Conservation (phyloP, 1,140 invertebrate species). For the Nylanderia fulva region DNA sequence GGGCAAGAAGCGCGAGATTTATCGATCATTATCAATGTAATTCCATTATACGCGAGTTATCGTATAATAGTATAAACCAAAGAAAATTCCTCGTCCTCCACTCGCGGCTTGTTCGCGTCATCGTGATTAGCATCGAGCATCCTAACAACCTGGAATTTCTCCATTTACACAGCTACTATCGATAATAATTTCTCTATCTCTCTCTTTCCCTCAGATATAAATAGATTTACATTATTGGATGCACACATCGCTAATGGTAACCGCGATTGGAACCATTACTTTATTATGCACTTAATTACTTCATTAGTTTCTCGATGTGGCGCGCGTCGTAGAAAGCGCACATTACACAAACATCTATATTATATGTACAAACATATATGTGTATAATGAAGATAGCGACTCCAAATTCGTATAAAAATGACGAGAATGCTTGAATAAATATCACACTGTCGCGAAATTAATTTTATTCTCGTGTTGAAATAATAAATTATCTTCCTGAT, state of each 20-base stretch:
- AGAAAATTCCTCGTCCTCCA: constrained; percentile 44
- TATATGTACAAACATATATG: too few relatives aligned
- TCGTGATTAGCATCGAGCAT: constrained; percentile 47
- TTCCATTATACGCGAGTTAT: constrained; percentile 54
- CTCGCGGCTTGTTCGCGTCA: constrained; percentile 35
- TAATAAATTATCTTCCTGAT: neutral
- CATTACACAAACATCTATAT: neutral
- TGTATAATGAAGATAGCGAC: neutral
- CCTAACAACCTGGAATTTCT: constrained; percentile 46
- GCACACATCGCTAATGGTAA: constrained; percentile 6
- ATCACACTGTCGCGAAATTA: neutral
- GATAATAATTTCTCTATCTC: constrained; percentile 34
- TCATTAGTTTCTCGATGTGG: constrained; percentile 37
- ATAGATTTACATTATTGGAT: constrained; percentile 55
- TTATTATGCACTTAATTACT: constrained; percentile 57
- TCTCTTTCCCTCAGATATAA: constrained; percentile 17
- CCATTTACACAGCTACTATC: constrained; percentile 46
- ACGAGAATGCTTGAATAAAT: neutral
- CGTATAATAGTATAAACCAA: constrained; percentile 28
- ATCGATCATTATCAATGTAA: constrained; percentile 56
- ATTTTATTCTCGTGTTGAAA: neutral
- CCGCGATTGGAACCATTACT: constrained; percentile 41
- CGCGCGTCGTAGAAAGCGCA: constrained; percentile 49
- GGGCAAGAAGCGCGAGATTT: constrained; percentile 45
- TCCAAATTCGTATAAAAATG: neutral